Evolutionary conservation across 2,888 invertebrate species (phyloP).

Genomic region (Eristalinus aeneus): DNA sequence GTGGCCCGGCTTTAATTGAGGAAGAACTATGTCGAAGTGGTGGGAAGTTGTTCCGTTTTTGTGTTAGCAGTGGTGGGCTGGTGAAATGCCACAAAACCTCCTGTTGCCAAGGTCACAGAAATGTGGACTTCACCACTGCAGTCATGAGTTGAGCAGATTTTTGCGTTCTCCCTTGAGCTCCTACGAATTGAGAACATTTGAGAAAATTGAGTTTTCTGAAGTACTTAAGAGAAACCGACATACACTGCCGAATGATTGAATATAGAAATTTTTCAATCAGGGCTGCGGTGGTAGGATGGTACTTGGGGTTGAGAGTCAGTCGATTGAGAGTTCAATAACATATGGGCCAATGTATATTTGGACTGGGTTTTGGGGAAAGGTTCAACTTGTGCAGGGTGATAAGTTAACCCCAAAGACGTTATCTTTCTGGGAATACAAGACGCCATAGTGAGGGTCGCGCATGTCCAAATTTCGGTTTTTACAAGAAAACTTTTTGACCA

Average conservation of each 20-base stretch:
- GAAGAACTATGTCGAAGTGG: conserved; percentile 14
- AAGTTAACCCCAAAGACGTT: too few species aligned
- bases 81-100: not conserved
- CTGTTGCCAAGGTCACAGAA: conserved; percentile 24
- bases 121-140: not conserved
- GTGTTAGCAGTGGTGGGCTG: not conserved
- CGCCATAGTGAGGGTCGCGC: too few species aligned
- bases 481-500: too few species aligned
- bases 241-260: not conserved
- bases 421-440: too few species aligned
- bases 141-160: not conserved
- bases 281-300: too few species aligned
- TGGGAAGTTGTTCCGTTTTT: not conserved
- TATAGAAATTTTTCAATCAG: too few species aligned
- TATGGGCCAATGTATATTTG: too few species aligned
- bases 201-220: not conserved
- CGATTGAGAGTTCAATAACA: too few species aligned
- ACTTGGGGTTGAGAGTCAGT: too few species aligned
- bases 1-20: conserved; percentile 36
- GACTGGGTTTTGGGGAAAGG: too few species aligned
- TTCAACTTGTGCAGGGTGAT: too few species aligned
- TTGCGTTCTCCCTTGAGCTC: not conserved
- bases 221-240: not conserved
- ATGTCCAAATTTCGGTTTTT: too few species aligned
- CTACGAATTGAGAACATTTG: not conserved